Evolutionary conservation across 2,113 vertebrate genomes (phyloP).

Genomic region (Tetrao urogallus): DNA sequence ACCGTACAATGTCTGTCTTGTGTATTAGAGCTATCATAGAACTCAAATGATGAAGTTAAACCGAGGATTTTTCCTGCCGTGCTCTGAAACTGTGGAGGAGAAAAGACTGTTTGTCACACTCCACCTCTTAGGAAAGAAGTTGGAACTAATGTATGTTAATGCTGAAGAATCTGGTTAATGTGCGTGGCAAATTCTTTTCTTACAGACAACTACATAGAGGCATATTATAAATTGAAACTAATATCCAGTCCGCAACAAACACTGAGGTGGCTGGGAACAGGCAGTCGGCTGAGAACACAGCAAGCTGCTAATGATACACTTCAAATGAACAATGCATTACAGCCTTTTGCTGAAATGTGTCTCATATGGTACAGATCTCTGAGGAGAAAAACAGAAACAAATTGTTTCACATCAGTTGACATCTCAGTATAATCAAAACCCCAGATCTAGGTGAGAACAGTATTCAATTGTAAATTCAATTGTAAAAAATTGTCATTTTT

Average conservation of each 20-base stretch:
- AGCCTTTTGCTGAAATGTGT: background rate
- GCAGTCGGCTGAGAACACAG: background rate
- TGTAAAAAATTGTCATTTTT: background rate
- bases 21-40: background rate
- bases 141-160: background rate
- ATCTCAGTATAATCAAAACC: slow-evolving; percentile 16
- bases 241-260: background rate
- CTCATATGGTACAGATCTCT: background rate
- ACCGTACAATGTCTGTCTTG: background rate
- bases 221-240: background rate
- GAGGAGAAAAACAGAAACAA: background rate
- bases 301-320: slow-evolving; percentile 15
- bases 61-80: background rate
- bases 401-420: background rate
- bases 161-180: background rate
- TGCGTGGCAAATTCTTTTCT: background rate
- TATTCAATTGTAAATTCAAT: slow-evolving; percentile 25
- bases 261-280: background rate
- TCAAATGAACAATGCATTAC: slow-evolving; percentile 1
- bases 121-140: background rate
- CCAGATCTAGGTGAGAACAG: background rate
- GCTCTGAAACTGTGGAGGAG: background rate
- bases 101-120: background rate
- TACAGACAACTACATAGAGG: background rate
- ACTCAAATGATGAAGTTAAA: background rate